Conservation (phyloP, 1,140 invertebrate genomes). For the Drosophila biarmipes region DNA sequence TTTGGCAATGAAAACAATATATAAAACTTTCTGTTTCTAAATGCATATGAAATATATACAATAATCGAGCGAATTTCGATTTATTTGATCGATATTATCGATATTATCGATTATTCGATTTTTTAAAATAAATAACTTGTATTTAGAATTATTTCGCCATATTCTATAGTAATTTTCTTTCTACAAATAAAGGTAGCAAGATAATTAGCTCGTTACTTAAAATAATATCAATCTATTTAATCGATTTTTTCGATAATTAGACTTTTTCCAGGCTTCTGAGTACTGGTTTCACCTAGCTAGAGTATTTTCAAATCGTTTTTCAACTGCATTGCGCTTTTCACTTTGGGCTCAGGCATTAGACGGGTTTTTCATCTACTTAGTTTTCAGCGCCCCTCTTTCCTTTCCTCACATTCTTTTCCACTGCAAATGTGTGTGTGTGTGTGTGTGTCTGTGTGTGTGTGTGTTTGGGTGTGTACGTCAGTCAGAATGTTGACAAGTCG, state of each 20-base stretch:
- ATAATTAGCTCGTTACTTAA: no score
- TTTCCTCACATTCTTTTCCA: not conserved
- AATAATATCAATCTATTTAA: not conserved
- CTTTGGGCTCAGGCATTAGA: conserved; percentile 25
- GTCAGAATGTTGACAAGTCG: conserved; percentile 57
- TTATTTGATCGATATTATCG: not conserved
- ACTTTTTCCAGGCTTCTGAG: no score
- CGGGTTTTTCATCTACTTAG: conserved; percentile 50
- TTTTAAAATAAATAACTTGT: no score
- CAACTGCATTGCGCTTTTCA: not conserved
- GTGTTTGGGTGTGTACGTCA: conserved; percentile 5
- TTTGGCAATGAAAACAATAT: no score
- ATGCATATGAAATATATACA: no score
- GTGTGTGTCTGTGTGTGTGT: conserved; percentile 4
- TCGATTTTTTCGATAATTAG: not conserved
- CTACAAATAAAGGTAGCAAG: no score
- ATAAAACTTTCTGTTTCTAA: no score
- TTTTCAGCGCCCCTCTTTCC: conserved; percentile 35
- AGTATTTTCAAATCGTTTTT: not conserved
- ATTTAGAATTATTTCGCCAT: no score
- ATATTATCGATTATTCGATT: not conserved
- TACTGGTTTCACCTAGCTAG: not conserved
- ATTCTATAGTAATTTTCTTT: no score
- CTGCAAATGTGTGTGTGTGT: not conserved
- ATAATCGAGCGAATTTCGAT: not conserved